Evolutionary conservation across 2,888 invertebrate species (phyloP), one percentile per base, ranked within the genome.

Genomic region (Mythimna ferrago): DNA sequence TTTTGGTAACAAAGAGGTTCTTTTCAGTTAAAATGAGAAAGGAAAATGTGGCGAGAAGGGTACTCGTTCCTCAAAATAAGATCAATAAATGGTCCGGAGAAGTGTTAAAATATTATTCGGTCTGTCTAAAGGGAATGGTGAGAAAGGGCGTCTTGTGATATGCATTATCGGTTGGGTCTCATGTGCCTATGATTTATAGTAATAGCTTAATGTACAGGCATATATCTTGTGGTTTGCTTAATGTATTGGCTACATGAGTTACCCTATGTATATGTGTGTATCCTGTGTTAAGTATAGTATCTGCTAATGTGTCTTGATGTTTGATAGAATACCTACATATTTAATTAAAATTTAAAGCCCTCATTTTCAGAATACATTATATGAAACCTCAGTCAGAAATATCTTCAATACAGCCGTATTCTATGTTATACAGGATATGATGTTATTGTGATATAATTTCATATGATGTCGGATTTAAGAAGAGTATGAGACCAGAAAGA

Each of bases 81-180:
- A 84, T 85, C 85, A 72, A 83, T 84, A 81, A 73, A 78, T 57
- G 61, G 32, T 63, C 44, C 32, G 54, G 32, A 38, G 48, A 26
- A 58, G 54, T 74, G 73, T 83, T 79, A 58, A 74, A 84, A 79
- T 81, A 74, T 79, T 71, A 76, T 84, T 82, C 53, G 62, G 11
- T 11, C 26, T 67, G 58, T 70, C 56, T 69, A 26, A n/a, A 44
- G 53, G 51, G 57, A 6, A 35, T 67, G 53, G 44, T 21, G 58
- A 54, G 41, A 58, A 66, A 64, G 14, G 58, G n/a, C 10, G 48
- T 57, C 57, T 66, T 53, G 41, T 19, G 53, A 51, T 53, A 54
- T 72, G 73, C 62, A 81, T 81, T 79, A 68, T 72, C 41, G 54
- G 53, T n/a, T 64, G 38, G 54, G 35, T 66, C 63, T 65, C 71